Conservation (phyloP, 1,140 invertebrate genomes). For the Pseudomyrmex concolor region DNA sequence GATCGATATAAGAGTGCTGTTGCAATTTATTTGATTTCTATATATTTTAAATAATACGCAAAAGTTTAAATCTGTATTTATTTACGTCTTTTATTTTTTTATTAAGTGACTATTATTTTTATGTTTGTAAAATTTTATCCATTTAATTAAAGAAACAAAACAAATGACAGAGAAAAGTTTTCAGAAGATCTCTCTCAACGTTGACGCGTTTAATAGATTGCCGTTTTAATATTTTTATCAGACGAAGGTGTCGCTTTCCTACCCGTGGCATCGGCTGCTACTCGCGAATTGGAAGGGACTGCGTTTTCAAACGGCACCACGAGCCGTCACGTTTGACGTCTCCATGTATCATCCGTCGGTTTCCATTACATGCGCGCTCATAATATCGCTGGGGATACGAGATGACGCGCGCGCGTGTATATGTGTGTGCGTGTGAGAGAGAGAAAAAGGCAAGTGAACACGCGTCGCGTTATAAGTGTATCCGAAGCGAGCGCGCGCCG, state of each 20-base stretch:
- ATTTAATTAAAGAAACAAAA: constrained; percentile 34
- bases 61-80: not conserved
- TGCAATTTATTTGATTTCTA: too few species aligned
- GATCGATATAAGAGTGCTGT: not conserved
- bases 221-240: constrained; percentile 52
- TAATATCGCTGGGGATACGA: constrained; percentile 78
- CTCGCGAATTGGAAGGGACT: constrained; percentile 44
- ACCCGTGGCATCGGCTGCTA: constrained; percentile 8
- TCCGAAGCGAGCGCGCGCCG: constrained; percentile 74
- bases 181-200: constrained; percentile 14
- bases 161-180: constrained; percentile 8
- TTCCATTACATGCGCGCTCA: constrained; percentile 77
- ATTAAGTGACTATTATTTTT: too few species aligned
- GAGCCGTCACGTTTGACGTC: constrained; percentile 77
- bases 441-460: constrained; percentile 33
- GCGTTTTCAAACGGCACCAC: constrained; percentile 58
- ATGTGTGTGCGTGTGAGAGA: not conserved
- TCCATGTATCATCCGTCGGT: constrained; percentile 82
- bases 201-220: constrained; percentile 53
- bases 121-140: not conserved
- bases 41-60: too few species aligned
- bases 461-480: constrained; percentile 77
- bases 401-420: constrained; percentile 61
- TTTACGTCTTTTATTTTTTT: too few species aligned
- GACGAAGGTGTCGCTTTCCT: constrained; percentile 14